These are phyloP conservation scores for Pristionchus fissidentatus DNA, from an alignment of 2,888 invertebrate genomes.

Conservation along the genomic window DNA sequence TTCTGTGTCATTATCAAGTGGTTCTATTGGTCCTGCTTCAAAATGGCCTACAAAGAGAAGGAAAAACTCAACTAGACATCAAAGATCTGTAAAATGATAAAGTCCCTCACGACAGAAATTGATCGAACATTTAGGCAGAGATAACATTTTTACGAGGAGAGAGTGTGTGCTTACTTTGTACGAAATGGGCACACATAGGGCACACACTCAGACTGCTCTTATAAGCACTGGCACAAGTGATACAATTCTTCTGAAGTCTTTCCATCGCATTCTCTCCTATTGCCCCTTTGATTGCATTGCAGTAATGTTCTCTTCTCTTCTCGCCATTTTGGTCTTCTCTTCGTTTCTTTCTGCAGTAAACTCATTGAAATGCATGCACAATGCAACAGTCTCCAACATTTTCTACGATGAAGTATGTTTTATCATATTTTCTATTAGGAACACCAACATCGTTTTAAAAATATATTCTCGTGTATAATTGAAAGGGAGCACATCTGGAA, in stretches of 20 bases:
- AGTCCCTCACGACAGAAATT: background rate
- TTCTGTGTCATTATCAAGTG: background rate
- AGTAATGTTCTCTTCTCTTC: background rate
- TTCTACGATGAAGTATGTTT: background rate
- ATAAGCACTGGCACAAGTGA: background rate
- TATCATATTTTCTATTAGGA: too few relatives aligned
- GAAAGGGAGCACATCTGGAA: too few relatives aligned
- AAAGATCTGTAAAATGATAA: background rate
- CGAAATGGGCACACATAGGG: background rate
- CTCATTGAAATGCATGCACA: background rate
- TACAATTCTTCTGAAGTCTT: background rate
- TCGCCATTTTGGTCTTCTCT: background rate
- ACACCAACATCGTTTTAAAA: too few relatives aligned
- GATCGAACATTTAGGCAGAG: too few relatives aligned
- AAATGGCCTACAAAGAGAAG: constrained; percentile 34
- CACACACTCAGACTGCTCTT: background rate
- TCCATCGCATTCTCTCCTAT: background rate
- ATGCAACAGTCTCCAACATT: background rate
- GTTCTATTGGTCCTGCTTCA: constrained; percentile 39
- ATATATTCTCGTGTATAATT: too few relatives aligned
- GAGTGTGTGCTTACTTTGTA: background rate
- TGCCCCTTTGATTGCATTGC: background rate
- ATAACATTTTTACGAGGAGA: too few relatives aligned
- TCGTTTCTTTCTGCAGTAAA: background rate
- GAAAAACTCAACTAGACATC: constrained; percentile 1